Evolutionary conservation across 64 coral and sea anemone genomes (phyloP), one percentile per base, ranked within the genome.

Genomic region (Porites australiensis): DNA sequence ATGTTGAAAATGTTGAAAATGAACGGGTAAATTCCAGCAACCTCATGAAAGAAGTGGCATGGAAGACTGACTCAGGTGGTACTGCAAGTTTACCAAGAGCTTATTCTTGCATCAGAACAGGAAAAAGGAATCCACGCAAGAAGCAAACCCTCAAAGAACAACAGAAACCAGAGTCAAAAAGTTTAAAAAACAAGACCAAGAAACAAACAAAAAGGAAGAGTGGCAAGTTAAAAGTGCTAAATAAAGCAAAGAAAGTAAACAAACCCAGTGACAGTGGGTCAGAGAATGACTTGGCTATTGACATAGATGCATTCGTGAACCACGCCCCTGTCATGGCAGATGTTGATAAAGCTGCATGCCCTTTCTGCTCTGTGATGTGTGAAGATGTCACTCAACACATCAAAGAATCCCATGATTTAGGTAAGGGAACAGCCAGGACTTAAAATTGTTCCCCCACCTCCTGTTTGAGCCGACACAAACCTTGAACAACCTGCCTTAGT

Each of bases 301-400:
- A 84, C 50, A 10, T 84, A 21, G 81, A 68, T 4, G 61, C 81
- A 52, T 84, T 84, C 69, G 81, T 84, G 16, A 50, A 84, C 44
- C 63, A 68, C 50, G 47, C 45, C 10, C 81, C 81, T 22, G 62
- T 84, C 12, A 11, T 84, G 46, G 16, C 21, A 51, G 81, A 84
- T 84, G 64, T 84, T 68, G 81, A 84, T 69, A 61, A 68, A 84
- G 81, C 44, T 67, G 45, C 44, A 50, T 84, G 81, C 49, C 81
- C 81, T 66, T 68, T 84, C 48, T 84, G 81, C 62, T 84, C 62
- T 67, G 81, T 68, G 59, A 21, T 84, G 46, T 69, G 62, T 68
- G 45, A 69, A 50, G 62, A 84, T 47, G n/a, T 84, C 16, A 84
- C 27, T 68, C 81, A 68, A 11, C 81, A 84, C 81, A 84, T 84